A percentile compares a stretch with the other conserved stretches of the same genome.
These are phyloP conservation scores for Apus apus DNA, from an alignment of 2,113 vertebrate genomes.

Conservation along the genomic window DNA sequence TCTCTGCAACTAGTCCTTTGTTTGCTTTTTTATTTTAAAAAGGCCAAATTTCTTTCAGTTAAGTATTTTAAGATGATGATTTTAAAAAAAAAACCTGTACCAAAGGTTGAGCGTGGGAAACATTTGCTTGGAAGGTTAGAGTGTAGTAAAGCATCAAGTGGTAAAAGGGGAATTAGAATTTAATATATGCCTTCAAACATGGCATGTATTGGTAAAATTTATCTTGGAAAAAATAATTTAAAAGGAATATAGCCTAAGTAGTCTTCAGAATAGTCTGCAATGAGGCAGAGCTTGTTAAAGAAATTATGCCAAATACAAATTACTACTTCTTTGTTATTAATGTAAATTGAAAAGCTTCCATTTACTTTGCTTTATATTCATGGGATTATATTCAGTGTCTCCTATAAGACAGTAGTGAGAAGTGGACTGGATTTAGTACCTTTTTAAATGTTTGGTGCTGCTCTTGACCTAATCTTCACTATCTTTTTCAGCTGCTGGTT, in stretches of 20 bases:
- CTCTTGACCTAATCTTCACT: conserved; percentile 39
- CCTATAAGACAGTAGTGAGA: neutral
- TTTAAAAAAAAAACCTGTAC: neutral
- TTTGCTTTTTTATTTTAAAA: neutral
- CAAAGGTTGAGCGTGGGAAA: neutral
- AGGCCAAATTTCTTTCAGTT: neutral
- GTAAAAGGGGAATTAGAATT: neutral
- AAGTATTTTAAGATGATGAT: neutral
- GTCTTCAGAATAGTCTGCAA: neutral
- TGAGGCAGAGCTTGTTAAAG: neutral
- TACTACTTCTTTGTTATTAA: neutral
- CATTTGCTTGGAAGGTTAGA: neutral
- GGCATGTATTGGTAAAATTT: neutral
- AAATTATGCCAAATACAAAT: neutral
- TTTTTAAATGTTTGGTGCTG: neutral
- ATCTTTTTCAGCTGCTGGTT: conserved; percentile 90
- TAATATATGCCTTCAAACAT: neutral
- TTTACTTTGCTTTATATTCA: neutral
- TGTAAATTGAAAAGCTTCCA: neutral
- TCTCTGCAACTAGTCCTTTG: neutral
- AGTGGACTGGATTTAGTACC: neutral
- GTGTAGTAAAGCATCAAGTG: neutral
- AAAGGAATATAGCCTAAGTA: neutral
- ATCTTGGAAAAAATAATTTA: neutral
- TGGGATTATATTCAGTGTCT: neutral